These are phyloP conservation scores for Drosophila subsilvestris DNA, from an alignment of 2,888 invertebrate genomes.

Conservation along the genomic window DNA sequence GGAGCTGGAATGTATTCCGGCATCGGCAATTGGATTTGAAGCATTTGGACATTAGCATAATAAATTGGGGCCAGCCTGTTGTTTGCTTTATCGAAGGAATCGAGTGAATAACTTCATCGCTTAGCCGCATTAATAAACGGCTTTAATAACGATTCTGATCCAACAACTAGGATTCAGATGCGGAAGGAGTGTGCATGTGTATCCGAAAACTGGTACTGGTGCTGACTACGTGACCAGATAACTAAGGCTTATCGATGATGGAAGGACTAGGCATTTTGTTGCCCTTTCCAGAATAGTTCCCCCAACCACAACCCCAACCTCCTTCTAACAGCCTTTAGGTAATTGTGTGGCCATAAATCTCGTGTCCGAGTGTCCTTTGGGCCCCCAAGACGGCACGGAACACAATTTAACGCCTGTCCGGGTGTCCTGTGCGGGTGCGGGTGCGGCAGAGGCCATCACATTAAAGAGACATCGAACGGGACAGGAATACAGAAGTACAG, in stretches of 20 bases:
- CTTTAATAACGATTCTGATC: constrained; percentile 32
- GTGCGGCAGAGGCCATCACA: constrained; percentile 36
- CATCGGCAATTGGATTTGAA: constrained; percentile 22
- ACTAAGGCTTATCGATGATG: constrained; percentile 45
- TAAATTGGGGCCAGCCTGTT: constrained; percentile 36
- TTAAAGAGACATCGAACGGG: constrained; percentile 43
- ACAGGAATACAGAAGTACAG: constrained; percentile 16
- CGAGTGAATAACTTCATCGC: constrained; percentile 55
- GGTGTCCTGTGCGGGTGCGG: constrained; percentile 28
- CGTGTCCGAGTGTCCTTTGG: constrained; percentile 42
- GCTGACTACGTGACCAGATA: constrained; percentile 69
- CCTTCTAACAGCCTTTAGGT: constrained; percentile 45
- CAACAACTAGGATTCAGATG: constrained; percentile 9
- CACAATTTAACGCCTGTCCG: constrained; percentile 50
- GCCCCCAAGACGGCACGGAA: constrained; percentile 30
- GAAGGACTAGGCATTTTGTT: constrained; percentile 20
- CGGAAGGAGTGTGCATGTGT: not conserved
- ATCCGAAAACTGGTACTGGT: constrained; percentile 14
- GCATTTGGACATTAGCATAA: constrained; percentile 56
- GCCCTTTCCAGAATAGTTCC: constrained; percentile 18
- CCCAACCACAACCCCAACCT: constrained; percentile 8
- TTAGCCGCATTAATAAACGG: constrained; percentile 59
- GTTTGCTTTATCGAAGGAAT: constrained; percentile 32
- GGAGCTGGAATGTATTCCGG: constrained; percentile 9
- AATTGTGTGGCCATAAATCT: constrained; percentile 73